A percentile compares a stretch with the other conserved stretches of the same genome.
Evolutionary conservation across 2,797 vertebrate genomes (phyloP).

Genomic region (Sebastes hubbsi): DNA sequence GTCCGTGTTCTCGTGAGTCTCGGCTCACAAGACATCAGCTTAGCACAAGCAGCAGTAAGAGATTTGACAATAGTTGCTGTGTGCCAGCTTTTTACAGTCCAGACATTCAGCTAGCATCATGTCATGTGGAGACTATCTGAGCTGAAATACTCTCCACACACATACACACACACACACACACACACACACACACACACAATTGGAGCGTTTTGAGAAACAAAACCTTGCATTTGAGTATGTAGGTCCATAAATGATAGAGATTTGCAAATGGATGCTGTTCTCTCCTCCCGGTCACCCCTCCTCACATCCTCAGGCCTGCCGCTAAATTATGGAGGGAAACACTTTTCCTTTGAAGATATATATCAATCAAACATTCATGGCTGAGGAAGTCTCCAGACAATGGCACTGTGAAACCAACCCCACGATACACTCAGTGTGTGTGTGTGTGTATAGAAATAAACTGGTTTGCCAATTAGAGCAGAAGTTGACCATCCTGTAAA

Average conservation of each 20-base stretch:
- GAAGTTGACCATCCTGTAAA: constrained; percentile 74
- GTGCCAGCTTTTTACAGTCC: constrained; percentile 29
- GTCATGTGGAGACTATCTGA: constrained; percentile 31
- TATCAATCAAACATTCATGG: constrained; percentile 78
- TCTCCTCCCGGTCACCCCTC: constrained; percentile 33
- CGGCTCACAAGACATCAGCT: constrained; percentile 12
- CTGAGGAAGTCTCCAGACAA: constrained; percentile 66
- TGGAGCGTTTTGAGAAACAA: constrained; percentile 36
- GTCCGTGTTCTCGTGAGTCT: neutral
- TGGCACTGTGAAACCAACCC: constrained; percentile 43
- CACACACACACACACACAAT: constrained; percentile 18
- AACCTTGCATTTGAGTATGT: constrained; percentile 55
- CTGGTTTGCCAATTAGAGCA: constrained; percentile 79
- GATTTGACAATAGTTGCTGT: constrained; percentile 29
- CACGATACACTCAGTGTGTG: neutral
- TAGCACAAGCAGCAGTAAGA: constrained; percentile 7
- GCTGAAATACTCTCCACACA: constrained; percentile 13
- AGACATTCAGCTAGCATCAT: constrained; percentile 34
- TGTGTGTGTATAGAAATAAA: constrained; percentile 21
- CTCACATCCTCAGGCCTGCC: constrained; percentile 49
- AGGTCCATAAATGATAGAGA: constrained; percentile 76
- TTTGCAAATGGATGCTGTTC: constrained; percentile 75
- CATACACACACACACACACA: constrained; percentile 4
- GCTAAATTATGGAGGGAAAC: constrained; percentile 68
- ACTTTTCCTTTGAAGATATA: constrained; percentile 68